Evolutionary conservation across 2,797 vertebrate species (phyloP), one percentile per base, ranked within the genome.

Genomic region (Valencia hispanica): DNA sequence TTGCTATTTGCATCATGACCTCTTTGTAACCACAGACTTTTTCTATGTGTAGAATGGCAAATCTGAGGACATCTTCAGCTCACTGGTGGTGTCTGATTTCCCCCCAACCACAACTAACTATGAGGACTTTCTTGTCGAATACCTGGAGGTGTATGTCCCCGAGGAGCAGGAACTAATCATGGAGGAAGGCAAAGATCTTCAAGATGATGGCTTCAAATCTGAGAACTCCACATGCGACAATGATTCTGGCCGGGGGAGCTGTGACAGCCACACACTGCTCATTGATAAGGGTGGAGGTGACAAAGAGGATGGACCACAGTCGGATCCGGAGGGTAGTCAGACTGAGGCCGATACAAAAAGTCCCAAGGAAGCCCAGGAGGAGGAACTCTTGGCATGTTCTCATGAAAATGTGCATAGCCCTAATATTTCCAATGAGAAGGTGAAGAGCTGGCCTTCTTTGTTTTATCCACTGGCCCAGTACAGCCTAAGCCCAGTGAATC

Each of bases 161-260:
- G 95, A 96, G 39, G 95, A 96, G 65, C 96, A 94, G 78, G 95
- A 96, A 15, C 85, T 96, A 53, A 94, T 96, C 84, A 89, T 95
- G 72, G 90, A 90, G n/a, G 88, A 90, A 22, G 84, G 85, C 5
- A 97, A 94, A 77, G 83, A 92, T 57, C 83, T 91, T 10, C 91
- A 84, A 0, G 81, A 92, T 0, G 74, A 74, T 4, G 89, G 90
- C 86, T 85, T 86, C 36, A 97, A 96, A 87, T 89, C 86, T 11
- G 86, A 86, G 47, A 91, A 89, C 72, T 91, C 82, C 0, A 92
- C 96, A 11, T 96, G 88, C 0, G 97, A 98, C 92, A 96, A 79
- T 1, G 97, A 99, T 84, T 99, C 97, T 0, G 97, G 97, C 51
- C 92, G 95, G 14, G 97, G 97, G 68, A 99, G 97, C 88, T 98